phyloP scores from a whole-genome alignment of 2,797 vertebrate species.

The Masticophis lateralis region DNA sequence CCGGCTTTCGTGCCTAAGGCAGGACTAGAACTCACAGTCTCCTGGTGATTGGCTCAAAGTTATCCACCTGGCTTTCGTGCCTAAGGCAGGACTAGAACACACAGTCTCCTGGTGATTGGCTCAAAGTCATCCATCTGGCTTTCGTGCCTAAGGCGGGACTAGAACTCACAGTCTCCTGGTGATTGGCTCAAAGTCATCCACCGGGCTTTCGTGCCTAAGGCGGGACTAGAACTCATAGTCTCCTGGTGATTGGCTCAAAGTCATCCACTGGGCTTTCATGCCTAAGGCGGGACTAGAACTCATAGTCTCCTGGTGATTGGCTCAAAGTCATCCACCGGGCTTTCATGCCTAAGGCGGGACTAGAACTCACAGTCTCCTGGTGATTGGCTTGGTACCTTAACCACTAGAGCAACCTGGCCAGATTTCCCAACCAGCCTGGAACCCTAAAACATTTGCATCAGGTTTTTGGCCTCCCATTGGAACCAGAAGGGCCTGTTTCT shows the following conservation, averaged over 20 bases:
- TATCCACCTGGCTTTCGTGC: background rate
- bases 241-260: background rate
- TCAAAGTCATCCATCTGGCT: too few relatives aligned
- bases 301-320: too few relatives aligned
- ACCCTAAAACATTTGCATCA: background rate
- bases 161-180: too few relatives aligned
- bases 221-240: too few relatives aligned
- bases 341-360: background rate
- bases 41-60: too few relatives aligned
- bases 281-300: too few relatives aligned
- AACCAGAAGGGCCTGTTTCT: background rate
- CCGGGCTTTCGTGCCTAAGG: too few relatives aligned
- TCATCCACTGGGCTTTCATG: too few relatives aligned
- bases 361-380: background rate
- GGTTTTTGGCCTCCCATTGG: background rate
- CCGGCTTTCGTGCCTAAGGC: too few relatives aligned
- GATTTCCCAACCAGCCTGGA: background rate
- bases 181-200: too few relatives aligned
- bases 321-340: background rate
- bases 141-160: too few relatives aligned
- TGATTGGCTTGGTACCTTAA: background rate
- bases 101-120: background rate
- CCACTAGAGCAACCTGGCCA: background rate
- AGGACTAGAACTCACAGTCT: too few relatives aligned
- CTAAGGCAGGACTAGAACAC: background rate